A percentile compares a stretch with the other conserved stretches of the same genome.
Conservation (phyloP, 2,888 invertebrate species). For the Mythimna lalbum region DNA sequence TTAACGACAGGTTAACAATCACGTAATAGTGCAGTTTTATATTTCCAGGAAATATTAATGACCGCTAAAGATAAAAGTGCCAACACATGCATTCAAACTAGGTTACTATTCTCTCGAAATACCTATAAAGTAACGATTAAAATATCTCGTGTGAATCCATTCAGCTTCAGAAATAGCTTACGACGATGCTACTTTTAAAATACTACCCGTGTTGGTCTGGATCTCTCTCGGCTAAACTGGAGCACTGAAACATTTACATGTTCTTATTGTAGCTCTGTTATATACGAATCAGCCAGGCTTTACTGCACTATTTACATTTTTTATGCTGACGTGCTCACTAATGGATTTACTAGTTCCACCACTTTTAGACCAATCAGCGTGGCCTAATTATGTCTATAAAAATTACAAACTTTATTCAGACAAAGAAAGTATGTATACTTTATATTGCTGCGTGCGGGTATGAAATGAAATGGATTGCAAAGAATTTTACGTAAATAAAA, state of each 20-base stretch:
- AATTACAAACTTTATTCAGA: conserved; percentile 1
- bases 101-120: conserved; percentile 25
- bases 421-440: conserved; percentile 1
- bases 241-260: not conserved
- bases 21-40: conserved; percentile 28
- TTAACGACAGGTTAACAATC: conserved; percentile 14
- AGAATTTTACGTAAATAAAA: conserved; percentile 19
- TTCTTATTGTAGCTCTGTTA: conserved; percentile 23
- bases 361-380: not conserved
- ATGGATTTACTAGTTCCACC: conserved; percentile 8
- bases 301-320: conserved; percentile 15
- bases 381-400: not conserved
- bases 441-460: conserved; percentile 29
- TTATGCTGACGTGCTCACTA: conserved; percentile 3
- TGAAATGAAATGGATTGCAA: conserved; percentile 9
- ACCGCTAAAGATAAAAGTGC: conserved; percentile 12
- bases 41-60: conserved; percentile 34
- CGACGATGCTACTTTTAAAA: conserved; percentile 28
- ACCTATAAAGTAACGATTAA: conserved; percentile 3
- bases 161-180: conserved; percentile 22
- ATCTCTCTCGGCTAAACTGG: conserved; percentile 19
- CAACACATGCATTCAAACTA: conserved; percentile 22
- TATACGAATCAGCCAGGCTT: not conserved
- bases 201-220: conserved; percentile 11
- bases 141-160: conserved; percentile 6